phyloP scores from a whole-genome alignment of 2,888 invertebrate species.

The Synergus itoensis region DNA sequence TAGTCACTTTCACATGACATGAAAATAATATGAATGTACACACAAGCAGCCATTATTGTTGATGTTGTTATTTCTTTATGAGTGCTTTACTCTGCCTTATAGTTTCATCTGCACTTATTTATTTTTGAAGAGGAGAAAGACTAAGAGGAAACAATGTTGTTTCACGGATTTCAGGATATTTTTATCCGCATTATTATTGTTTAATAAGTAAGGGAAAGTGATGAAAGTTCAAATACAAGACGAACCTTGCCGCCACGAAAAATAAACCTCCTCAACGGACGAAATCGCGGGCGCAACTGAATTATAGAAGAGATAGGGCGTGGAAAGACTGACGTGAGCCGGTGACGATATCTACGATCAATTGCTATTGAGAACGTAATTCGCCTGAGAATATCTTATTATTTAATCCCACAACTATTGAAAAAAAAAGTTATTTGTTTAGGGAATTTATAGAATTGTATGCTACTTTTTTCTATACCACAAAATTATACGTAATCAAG shows the following conservation, averaged over 20 bases:
- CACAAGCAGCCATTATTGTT: constrained; percentile 9
- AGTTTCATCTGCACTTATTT: background rate
- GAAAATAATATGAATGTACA: constrained; percentile 21
- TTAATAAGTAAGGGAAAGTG: constrained; percentile 15
- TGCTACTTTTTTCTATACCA: too few species aligned
- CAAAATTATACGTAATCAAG: too few species aligned
- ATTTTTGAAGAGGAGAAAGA: background rate
- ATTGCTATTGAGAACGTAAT: background rate
- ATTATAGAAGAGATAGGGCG: constrained; percentile 1
- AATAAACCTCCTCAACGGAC: constrained; percentile 21
- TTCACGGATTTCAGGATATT: constrained; percentile 9
- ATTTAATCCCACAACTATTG: background rate
- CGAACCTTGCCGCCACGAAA: constrained; percentile 2
- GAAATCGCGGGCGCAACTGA: constrained; percentile 2
- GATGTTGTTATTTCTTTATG: background rate
- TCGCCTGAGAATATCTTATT: background rate
- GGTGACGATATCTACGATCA: background rate
- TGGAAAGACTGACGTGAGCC: constrained; percentile 5
- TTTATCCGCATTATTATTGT: constrained; percentile 17
- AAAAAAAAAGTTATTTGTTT: too few species aligned
- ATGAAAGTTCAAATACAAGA: constrained; percentile 20
- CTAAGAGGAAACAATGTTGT: background rate
- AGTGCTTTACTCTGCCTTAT: background rate
- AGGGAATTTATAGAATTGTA: too few species aligned
- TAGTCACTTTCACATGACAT: constrained; percentile 22